Base-by-base conservation (phyloP, 2,797 vertebrate species). In the Picus viridis region DNA sequence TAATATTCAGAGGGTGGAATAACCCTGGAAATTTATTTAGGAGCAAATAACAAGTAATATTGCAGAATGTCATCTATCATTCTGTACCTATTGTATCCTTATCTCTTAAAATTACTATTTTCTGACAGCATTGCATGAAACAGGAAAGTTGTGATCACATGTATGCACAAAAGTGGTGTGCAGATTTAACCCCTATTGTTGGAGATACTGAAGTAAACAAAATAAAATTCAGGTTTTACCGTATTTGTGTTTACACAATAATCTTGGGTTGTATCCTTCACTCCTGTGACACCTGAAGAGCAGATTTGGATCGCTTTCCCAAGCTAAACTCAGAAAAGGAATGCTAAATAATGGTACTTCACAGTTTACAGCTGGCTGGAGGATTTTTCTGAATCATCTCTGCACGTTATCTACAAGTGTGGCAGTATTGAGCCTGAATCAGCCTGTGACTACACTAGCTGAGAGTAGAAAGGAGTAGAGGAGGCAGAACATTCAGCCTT, bases 1-100 rank as follows among this genome's bases (percentile, higher is more conserved):
- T 93, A 83, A 90, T 92, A 90, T 93, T 94, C 91, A 86, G 78
- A 73, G 41, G 65, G 27, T 63, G 45, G 73, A 92, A 81, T 57
- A 93, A 91, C 43, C 16, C 73, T 70, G 57, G 30, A 76, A 32
- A 51, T 89, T 78, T 90, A 70, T 92, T 95, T 91, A 89, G 70
- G 53, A 94, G 22, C 34, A 89, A 92, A 91, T 89, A n/a, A 16
- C 57, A 89, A 86, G 43, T 61, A 67, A 76, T 88, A 24, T 19
- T 81, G 53, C 47, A 73, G 47, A 90, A 92, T 29, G 74, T 57
- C 39, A 81, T 92, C 56, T 89, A 54, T 86, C 89, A 73, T 41
- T 63, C 49, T 72, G 10, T 30, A 54, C 29, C 30, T 20, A 63
- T 22, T 59, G 11, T 73, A 73, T 67, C 93, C n/a, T 72, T 86